These are phyloP conservation scores for Aviceda leuphotes DNA, from an alignment of 2,797 vertebrate species.

Conservation along the genomic window DNA sequence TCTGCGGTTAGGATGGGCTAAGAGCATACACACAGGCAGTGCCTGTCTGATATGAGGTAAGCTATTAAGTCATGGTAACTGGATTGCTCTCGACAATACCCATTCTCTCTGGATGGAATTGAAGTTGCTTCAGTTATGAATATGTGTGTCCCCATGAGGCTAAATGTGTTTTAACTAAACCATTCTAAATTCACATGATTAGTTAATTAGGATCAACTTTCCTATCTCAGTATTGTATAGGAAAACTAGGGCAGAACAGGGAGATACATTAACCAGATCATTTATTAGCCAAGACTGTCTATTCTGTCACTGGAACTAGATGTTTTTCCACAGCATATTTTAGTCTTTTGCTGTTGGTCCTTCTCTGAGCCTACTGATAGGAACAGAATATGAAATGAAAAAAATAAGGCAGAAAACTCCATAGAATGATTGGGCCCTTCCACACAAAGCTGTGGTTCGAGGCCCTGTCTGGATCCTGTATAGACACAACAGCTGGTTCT, in stretches of 20 bases:
- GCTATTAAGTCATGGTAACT: neutral
- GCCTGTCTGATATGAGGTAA: neutral
- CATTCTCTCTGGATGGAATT: neutral
- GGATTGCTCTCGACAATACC: neutral
- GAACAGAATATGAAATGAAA: neutral
- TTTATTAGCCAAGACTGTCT: neutral
- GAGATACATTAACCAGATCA: neutral
- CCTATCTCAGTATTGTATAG: neutral
- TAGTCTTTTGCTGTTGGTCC: neutral
- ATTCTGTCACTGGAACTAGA: neutral
- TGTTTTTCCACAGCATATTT: neutral
- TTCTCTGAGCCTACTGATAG: neutral
- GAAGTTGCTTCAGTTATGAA: neutral
- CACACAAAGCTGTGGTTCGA: neutral
- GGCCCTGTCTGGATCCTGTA: neutral
- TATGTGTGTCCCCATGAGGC: neutral
- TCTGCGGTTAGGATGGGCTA: neutral
- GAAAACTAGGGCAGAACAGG: neutral
- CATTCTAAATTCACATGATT: neutral
- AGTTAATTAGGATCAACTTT: neutral
- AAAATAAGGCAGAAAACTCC: neutral
- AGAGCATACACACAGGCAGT: fast-evolving
- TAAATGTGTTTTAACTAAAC: neutral
- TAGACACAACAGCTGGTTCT: neutral
- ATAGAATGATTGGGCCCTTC: neutral